Evolutionary conservation across 2,888 invertebrate species (phyloP).

Genomic region (Mesoligia furuncula): DNA sequence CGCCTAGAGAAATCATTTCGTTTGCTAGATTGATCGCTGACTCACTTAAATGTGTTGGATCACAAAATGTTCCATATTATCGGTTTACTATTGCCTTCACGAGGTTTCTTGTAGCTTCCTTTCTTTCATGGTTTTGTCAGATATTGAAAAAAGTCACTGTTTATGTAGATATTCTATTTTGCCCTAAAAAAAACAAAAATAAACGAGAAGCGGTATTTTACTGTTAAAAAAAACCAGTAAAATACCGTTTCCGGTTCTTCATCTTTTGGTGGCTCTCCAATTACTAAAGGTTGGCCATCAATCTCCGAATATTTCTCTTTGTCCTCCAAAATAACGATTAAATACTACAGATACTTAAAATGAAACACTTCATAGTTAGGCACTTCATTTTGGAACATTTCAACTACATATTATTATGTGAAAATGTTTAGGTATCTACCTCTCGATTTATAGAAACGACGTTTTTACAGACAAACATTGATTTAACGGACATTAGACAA

Average conservation of each 20-base stretch:
- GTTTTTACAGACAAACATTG: constrained; percentile 14
- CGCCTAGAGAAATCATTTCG: constrained; percentile 59
- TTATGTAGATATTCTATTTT: background rate
- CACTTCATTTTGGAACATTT: background rate
- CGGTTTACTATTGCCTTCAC: background rate
- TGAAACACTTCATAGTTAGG: background rate
- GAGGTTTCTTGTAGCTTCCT: background rate
- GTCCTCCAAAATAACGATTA: background rate
- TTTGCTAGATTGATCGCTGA: constrained; percentile 55
- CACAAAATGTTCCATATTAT: constrained; percentile 11
- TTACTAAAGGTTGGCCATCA: too few species aligned
- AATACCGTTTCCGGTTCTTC: background rate
- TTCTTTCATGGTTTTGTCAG: background rate
- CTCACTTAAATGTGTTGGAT: constrained; percentile 29
- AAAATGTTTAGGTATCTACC: background rate
- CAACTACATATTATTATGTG: background rate
- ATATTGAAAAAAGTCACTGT: background rate
- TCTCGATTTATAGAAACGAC: background rate
- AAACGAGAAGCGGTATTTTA: too few species aligned
- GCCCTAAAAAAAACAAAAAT: too few species aligned
- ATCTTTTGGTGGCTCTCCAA: background rate
- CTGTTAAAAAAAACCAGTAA: background rate
- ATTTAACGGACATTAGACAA: constrained; percentile 9
- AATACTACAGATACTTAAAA: background rate
- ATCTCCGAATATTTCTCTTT: background rate